Evolutionary conservation across 2,888 invertebrate genomes (phyloP).

Genomic region (Meloe dianella): DNA sequence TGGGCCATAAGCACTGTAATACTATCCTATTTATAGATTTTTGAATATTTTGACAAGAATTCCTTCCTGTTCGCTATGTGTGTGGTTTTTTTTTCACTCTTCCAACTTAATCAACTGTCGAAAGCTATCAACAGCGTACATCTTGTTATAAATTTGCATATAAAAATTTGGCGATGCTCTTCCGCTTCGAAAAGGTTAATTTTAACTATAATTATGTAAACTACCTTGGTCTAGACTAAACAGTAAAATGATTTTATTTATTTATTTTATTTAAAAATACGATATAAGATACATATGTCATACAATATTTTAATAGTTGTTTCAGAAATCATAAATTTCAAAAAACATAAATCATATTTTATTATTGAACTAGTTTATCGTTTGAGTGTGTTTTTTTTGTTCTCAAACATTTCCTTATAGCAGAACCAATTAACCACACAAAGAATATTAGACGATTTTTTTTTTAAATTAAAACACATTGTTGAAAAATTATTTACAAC

Average conservation of each 20-base stretch:
- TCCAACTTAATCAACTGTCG: not conserved
- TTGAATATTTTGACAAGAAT: not conserved
- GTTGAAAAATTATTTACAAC: too few species aligned
- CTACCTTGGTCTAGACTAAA: constrained; percentile 2
- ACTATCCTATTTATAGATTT: not conserved
- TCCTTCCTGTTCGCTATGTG: not conserved
- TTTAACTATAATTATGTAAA: constrained; percentile 4
- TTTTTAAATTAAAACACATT: too few species aligned
- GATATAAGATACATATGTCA: constrained; percentile 10
- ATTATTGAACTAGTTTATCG: constrained; percentile 23
- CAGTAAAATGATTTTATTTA: constrained; percentile 3
- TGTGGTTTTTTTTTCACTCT: not conserved
- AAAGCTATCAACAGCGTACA: not conserved
- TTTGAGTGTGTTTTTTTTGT: not conserved
- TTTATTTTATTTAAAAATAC: not conserved
- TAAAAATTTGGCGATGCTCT: not conserved
- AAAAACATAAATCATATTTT: constrained; percentile 20
- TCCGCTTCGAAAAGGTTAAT: not conserved
- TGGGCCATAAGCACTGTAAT: not conserved
- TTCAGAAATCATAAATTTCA: constrained; percentile 20
- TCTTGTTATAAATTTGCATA: not conserved
- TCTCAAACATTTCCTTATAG: not conserved
- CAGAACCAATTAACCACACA: not conserved
- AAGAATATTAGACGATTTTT: not conserved
- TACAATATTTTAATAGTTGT: constrained; percentile 9